Percentiles rank a stretch among this genome's conserved stretches.
Evolutionary conservation across 2,888 invertebrate genomes (phyloP).

Genomic region (Phaedon cochleariae): DNA sequence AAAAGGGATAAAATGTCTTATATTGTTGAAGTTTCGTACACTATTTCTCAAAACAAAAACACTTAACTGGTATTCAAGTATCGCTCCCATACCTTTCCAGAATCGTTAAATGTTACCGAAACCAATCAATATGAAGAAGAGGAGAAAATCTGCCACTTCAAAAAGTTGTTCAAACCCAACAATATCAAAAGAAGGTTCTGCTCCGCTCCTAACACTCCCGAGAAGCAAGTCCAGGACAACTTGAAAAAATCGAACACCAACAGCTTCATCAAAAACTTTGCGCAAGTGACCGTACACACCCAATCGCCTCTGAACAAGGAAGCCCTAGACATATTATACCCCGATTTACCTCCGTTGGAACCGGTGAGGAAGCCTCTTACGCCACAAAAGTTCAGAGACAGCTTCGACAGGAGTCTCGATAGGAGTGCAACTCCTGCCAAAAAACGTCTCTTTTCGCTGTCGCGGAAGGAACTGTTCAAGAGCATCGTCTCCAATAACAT

Average conservation of each 20-base stretch:
- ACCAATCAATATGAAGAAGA: neutral
- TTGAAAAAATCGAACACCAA: conserved; percentile 32
- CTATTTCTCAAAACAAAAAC: neutral
- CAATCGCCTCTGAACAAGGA: conserved; percentile 50
- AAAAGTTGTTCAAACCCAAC: conserved; percentile 19
- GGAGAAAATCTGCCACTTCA: neutral
- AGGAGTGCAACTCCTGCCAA: conserved; percentile 49
- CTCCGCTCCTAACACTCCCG: conserved; percentile 44
- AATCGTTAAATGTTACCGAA: neutral
- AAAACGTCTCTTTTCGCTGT: conserved; percentile 47
- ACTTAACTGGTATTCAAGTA: too few species aligned
- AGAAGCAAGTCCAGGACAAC: conserved; percentile 36
- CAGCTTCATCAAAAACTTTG: conserved; percentile 41
- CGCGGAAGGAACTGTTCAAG: conserved; percentile 37
- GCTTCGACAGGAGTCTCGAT: conserved; percentile 37
- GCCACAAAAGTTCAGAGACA: conserved; percentile 46
- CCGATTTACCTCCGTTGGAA: conserved; percentile 46
- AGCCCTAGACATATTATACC: conserved; percentile 54
- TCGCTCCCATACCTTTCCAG: too few species aligned
- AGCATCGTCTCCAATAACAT: conserved; percentile 44
- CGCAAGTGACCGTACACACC: conserved; percentile 44
- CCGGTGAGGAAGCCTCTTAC: conserved; percentile 39
- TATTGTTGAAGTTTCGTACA: too few species aligned
- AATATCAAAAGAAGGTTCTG: conserved; percentile 22
- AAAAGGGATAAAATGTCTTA: too few species aligned